phyloP scores from a whole-genome alignment of 2,888 invertebrate genomes.

The Lasioglossum vierecki region DNA sequence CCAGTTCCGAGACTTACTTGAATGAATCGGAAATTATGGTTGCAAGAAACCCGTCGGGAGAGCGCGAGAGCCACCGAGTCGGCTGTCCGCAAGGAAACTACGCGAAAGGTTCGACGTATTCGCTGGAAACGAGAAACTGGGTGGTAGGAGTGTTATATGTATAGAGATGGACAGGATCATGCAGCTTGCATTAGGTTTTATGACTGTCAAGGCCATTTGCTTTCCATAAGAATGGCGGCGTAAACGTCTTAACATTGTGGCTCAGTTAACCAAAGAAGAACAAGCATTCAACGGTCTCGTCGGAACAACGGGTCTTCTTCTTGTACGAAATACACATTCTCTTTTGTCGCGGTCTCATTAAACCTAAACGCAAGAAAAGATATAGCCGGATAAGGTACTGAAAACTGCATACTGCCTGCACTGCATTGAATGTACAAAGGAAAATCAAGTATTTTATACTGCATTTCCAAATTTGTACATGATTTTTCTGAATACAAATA shows the following conservation, averaged over 20 bases:
- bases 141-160: slow-evolving; percentile 35
- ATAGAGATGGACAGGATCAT: slow-evolving; percentile 28
- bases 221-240: slow-evolving; percentile 62
- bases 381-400: no score
- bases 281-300: slow-evolving; percentile 4
- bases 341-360: neutral
- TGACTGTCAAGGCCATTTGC: slow-evolving; percentile 61
- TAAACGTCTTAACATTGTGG: slow-evolving; percentile 29
- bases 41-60: neutral
- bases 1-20: slow-evolving; percentile 19
- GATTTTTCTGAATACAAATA: no score
- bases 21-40: slow-evolving; percentile 9
- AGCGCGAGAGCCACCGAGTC: neutral
- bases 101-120: slow-evolving; percentile 38
- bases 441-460: no score
- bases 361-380: neutral
- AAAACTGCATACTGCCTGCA: no score
- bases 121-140: slow-evolving; percentile 36
- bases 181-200: slow-evolving; percentile 52
- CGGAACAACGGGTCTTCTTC: slow-evolving; percentile 24
- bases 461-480: no score
- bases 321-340: neutral
- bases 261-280: slow-evolving; percentile 53
- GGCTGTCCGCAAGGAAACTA: slow-evolving; percentile 31
- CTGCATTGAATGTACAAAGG: no score